Base-by-base conservation (phyloP, 2,797 vertebrate genomes). In the Sciurus carolinensis region DNA sequence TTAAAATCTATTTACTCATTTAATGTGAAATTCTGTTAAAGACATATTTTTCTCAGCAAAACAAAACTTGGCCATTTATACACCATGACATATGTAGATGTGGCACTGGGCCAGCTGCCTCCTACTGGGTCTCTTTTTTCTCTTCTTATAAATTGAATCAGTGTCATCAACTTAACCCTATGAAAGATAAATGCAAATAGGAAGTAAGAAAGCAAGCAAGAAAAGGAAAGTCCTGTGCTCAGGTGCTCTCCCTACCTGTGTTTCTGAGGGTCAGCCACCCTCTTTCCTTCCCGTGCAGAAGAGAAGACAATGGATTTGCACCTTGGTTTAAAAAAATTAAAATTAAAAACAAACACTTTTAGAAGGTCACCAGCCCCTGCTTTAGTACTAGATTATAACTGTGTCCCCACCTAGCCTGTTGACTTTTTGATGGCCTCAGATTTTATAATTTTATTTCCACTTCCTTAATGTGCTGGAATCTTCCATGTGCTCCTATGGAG, bases 1-100 rank as follows among this genome's bases (percentile, higher is more conserved):
- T 67, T n/a, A 73, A 81, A 90, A 52, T 87, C 13, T 44, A 26
- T 42, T 81, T 59, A 22, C 64, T 93, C 77, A 66, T 91, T 94
- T 71, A 39, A 83, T 10, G 12, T 59, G 14, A 86, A 80, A 2
- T 39, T 92, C 2, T 77, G 20, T 52, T 79, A 24, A 36, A 76
- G 81, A 57, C 39, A 39, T 6, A 28, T 30, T 28, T 30, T 71
- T 79, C 39, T 89, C 87, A 69, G 59, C 17, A 57, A 42, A 77
- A 9, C 28, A 66, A 5, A 72, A 15, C 0, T 9, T 73, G 67
- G 17, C 7, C 7, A 3, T 64, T 33, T 80, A 36, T 24, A 22
- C 17, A 44, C 28, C 18, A 57, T 5, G 12, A 52, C 2, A n/a
- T 8, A 7, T 2, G 33, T 2, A 20, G 42, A 20, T 0, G 1